Base-by-base conservation (phyloP, 1,140 invertebrate species). In the Hirudo medicinalis region DNA sequence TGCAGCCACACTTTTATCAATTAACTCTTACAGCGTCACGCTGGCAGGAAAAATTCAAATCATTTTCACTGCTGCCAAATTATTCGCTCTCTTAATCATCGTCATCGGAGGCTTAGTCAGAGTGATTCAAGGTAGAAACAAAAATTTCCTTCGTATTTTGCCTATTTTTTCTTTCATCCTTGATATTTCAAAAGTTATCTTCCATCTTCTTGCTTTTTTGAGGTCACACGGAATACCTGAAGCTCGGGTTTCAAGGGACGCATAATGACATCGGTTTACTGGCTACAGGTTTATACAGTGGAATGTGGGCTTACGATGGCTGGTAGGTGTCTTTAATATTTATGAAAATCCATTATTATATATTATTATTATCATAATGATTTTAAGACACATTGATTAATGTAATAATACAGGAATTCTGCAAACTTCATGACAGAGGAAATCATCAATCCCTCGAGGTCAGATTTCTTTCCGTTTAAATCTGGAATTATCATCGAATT, bases 371-470 rank as follows among this genome's bases (percentile, higher is more conserved):
- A 63, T 25, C 15, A 63, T 63, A 11, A 63, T 63, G 4, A 25
- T 11, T 22, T 22, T 19, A 63, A 22, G 19, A 22, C 29, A 63
- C 4, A 3, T 22, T 49, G 43, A 13, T 17, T 49, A 49, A 49
- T 5, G 11, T 49, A 49, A 49, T 49, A 49, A 49, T 49, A 17
- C 67, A 90, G 89, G 89, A 94, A 94, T 82, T 94, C 94, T 79
- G 83, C 94, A 76, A 94, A 94, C 82, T 96, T 96, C 81, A 93
- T 97, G 72, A 94, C 96, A 76, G 94, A 97, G 82, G 94, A 97
- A 83, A 81, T 97, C 69, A 93, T 96, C 81, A 92, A 97, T 82
- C 93, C 94, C 2, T 89, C 94, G 67, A 88, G 89, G 90, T 92
- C 9, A 63, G 11, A 4, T 1, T 63, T 25, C 11, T 25, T 49